Base-by-base conservation (phyloP, 2,113 vertebrate species). In the Phalacrocorax brasilianus region DNA sequence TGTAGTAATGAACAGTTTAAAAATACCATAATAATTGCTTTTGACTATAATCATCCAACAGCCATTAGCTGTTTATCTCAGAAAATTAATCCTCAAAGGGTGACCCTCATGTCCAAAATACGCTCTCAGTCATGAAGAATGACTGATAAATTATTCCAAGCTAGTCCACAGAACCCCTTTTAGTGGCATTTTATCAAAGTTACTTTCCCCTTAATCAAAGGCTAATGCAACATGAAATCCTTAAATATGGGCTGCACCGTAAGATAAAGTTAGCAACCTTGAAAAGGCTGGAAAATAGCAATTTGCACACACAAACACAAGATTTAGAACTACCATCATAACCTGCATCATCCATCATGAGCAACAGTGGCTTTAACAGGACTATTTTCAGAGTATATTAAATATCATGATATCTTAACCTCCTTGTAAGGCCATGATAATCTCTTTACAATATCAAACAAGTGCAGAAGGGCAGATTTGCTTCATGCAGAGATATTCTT, bases 121-220 rank as follows among this genome's bases (percentile, higher is more conserved):
- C 21, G 45, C 30, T 70, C 47, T 79, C 67, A 80, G 33, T 73
- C 88, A 65, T 21, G 38, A 45, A 56, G 44, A 47, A 38, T 8
- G n/a, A 63, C 27, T 20, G 91, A 78, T 81, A 44, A 89, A 65
- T 93, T 59, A 81, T 50, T 44, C 62, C 70, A 81, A 52, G 87
- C 71, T n/a, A 33, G 61, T 17, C 52, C 75, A 44, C 19, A 80
- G 45, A 56, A 77, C 40, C 78, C 61, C 30, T 67, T 88, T 56
- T 45, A 88, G 71, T 62, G 42, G 47, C 42, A 30, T 91, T 97
- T 97, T 92, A 96, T 93, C 85, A 75, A 90, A 76, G 91, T 93
- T 65, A 70, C 38, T 93, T 77, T 67, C 66, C 78, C 93, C 93
- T 95, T 96, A 93, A 97, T 96, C 88, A 95, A 91, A 95, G 90